Percentiles rank a stretch among this genome's conserved stretches.
Evolutionary conservation across 1,140 invertebrate genomes (phyloP).

Genomic region (Popillia japonica): DNA sequence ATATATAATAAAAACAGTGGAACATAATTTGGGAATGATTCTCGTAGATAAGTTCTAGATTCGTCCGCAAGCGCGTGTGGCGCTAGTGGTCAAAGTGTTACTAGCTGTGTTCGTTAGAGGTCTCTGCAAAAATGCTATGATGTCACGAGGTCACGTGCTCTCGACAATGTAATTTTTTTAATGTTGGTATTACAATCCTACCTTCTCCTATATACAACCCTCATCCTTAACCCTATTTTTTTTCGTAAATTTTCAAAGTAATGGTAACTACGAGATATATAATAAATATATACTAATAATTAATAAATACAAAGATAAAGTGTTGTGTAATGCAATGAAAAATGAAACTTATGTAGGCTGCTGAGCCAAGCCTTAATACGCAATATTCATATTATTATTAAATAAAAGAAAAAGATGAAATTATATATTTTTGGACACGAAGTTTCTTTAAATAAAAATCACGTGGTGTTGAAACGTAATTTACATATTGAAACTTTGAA

Average conservation of each 20-base stretch:
- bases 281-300: slow-evolving; percentile 1
- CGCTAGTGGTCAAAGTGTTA: slow-evolving; percentile 58
- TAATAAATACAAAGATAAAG: slow-evolving; percentile 2
- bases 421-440: slow-evolving; percentile 37
- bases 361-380: slow-evolving; percentile 41
- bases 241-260: neutral
- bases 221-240: neutral
- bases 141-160: slow-evolving; percentile 25
- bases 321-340: neutral
- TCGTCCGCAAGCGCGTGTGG: slow-evolving; percentile 58
- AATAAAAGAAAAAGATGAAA: slow-evolving; percentile 30
- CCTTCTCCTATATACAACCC: neutral
- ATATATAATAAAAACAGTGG: slow-evolving; percentile 46
- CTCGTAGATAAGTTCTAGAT: slow-evolving; percentile 58
- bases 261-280: slow-evolving; percentile 12
- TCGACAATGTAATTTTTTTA: neutral
- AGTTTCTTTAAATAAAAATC: slow-evolving; percentile 27
- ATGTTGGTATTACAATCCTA: neutral
- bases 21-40: slow-evolving; percentile 54
- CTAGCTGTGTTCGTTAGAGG: slow-evolving; percentile 60
- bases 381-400: slow-evolving; percentile 37
- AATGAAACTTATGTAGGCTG: slow-evolving; percentile 36
- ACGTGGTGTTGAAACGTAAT: slow-evolving; percentile 1
- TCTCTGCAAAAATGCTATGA: slow-evolving; percentile 49
- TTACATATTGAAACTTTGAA: slow-evolving; percentile 16